Evolutionary conservation across 2,113 vertebrate genomes (phyloP).

Genomic region (Ailurus styani): DNA sequence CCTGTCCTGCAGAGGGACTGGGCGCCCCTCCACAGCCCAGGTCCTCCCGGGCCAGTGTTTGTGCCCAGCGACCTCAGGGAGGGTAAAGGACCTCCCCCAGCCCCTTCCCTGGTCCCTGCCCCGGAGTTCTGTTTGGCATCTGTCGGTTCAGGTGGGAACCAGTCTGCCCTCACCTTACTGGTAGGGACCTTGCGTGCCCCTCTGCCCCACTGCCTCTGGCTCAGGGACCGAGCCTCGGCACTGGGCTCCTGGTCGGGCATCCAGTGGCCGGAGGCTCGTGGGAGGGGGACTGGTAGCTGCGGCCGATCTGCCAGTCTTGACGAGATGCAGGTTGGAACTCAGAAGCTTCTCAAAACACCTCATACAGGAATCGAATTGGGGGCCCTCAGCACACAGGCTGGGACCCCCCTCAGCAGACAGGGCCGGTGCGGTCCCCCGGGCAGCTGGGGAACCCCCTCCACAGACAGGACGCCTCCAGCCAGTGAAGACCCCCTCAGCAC

Average conservation of each 20-base stretch:
- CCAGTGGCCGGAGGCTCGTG: fast-evolving
- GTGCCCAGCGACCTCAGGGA: neutral
- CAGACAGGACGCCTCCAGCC: too few relatives aligned
- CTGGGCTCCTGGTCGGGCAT: neutral
- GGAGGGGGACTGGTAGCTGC: neutral
- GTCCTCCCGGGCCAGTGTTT: neutral
- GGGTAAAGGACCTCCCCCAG: neutral
- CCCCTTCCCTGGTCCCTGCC: neutral
- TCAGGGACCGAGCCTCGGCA: neutral
- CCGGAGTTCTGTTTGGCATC: neutral
- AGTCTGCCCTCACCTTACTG: neutral
- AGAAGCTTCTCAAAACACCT: neutral
- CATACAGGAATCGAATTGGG: fast-evolving
- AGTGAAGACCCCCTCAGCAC: neutral
- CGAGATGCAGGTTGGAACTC: neutral
- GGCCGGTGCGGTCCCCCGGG: too few relatives aligned
- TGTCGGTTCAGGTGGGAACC: too few relatives aligned
- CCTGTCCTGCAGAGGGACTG: neutral
- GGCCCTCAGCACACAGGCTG: neutral
- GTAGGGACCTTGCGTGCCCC: fast-evolving
- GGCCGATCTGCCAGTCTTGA: neutral
- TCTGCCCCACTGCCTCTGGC: too few relatives aligned
- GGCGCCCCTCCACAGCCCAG: neutral
- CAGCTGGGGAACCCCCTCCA: neutral
- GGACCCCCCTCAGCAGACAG: neutral